Evolutionary conservation across 2,888 invertebrate species (phyloP).

Genomic region (Lymantria monacha): DNA sequence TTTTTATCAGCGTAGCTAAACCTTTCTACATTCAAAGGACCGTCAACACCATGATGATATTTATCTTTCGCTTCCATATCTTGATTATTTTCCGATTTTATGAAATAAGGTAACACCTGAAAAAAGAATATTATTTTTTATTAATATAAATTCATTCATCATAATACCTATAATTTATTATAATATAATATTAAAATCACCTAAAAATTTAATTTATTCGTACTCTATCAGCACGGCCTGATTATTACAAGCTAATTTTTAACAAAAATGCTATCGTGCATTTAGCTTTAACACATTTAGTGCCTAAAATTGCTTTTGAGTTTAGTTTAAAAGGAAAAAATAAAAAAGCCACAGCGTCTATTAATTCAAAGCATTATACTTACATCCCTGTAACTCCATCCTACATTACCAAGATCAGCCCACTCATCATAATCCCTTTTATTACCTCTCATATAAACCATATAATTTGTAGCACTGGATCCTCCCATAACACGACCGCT

Average conservation of each 20-base stretch:
- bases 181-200: too few species aligned
- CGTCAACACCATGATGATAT: constrained; percentile 79
- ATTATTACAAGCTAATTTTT: too few species aligned
- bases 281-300: too few species aligned
- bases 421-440: constrained; percentile 85
- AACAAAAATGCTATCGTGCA: too few species aligned
- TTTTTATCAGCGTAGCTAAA: constrained; percentile 83
- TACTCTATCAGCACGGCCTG: too few species aligned
- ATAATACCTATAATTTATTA: too few species aligned
- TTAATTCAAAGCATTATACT: constrained; percentile 8
- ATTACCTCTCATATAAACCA: constrained; percentile 85
- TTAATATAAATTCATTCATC: neutral
- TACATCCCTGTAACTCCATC: constrained; percentile 83
- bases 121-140: constrained; percentile 18
- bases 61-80: constrained; percentile 71
- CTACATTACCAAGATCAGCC: constrained; percentile 83
- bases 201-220: too few species aligned
- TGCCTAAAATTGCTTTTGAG: too few species aligned
- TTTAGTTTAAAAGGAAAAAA: neutral
- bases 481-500: constrained; percentile 87
- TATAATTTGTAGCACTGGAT: constrained; percentile 84
- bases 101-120: constrained; percentile 85
- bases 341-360: neutral
- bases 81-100: constrained; percentile 83
- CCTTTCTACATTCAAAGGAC: constrained; percentile 83